phyloP scores from a whole-genome alignment of 2,888 invertebrate genomes.

The Lycaena phlaeas region DNA sequence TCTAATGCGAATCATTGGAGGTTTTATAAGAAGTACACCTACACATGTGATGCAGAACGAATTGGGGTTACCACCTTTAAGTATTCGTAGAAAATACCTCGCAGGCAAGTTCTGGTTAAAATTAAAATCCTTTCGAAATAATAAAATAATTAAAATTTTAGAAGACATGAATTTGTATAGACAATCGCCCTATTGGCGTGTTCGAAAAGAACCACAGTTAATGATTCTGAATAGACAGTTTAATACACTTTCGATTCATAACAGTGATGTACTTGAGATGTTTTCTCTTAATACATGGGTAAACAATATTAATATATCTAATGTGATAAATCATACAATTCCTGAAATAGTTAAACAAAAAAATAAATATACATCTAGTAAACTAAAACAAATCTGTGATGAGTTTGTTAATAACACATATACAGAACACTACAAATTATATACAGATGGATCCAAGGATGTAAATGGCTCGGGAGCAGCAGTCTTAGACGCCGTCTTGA shows the following conservation, averaged over 20 bases:
- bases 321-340: neutral
- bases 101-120: no score
- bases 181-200: neutral
- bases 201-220: neutral
- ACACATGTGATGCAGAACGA: neutral
- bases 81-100: no score
- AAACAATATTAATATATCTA: neutral
- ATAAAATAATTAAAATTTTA: no score
- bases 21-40: neutral
- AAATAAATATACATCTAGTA: neutral
- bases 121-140: no score
- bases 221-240: neutral
- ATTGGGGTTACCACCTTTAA: no score
- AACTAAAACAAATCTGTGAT: neutral
- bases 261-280: neutral
- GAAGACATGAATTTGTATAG: no score
- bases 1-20: neutral
- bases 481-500: neutral
- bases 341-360: neutral
- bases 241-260: neutral
- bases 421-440: neutral
- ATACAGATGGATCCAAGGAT: neutral
- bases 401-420: neutral
- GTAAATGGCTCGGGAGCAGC: neutral
- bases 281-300: conserved; percentile 2